phyloP scores from a whole-genome alignment of 2,797 vertebrate genomes.

The Hydrocynus forskahlii region DNA sequence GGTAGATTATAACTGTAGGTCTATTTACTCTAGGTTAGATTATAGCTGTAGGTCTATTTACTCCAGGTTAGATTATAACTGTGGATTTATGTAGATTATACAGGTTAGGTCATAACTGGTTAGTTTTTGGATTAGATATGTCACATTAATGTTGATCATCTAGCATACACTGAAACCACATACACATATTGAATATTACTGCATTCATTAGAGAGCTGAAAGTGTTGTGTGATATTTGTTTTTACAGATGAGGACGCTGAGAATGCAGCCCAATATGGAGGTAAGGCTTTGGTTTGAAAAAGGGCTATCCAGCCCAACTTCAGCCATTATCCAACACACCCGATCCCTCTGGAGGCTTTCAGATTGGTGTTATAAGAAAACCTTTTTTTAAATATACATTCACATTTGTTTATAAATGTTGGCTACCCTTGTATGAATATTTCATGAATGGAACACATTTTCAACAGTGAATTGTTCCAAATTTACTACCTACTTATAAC shows the following conservation, averaged over 20 bases:
- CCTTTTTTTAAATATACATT: background rate
- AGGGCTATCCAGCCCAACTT: background rate
- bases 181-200: background rate
- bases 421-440: background rate
- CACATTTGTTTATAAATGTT: background rate
- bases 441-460: background rate
- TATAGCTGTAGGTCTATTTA: too few species aligned
- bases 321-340: background rate
- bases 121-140: too few species aligned
- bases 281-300: slow-evolving; percentile 1
- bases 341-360: background rate
- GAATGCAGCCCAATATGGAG: slow-evolving; percentile 58
- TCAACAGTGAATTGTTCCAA: too few species aligned
- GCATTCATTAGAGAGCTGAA: background rate
- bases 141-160: background rate
- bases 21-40: too few species aligned
- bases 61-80: too few species aligned
- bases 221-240: background rate
- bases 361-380: background rate
- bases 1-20: too few species aligned
- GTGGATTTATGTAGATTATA: too few species aligned
- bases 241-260: slow-evolving; percentile 23
- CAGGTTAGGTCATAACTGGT: too few species aligned
- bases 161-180: background rate
- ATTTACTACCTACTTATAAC: too few species aligned